A percentile compares a stretch with the other conserved stretches of the same genome.
Evolutionary conservation across 2,888 invertebrate genomes (phyloP).

Genomic region (Latheticus oryzae): DNA sequence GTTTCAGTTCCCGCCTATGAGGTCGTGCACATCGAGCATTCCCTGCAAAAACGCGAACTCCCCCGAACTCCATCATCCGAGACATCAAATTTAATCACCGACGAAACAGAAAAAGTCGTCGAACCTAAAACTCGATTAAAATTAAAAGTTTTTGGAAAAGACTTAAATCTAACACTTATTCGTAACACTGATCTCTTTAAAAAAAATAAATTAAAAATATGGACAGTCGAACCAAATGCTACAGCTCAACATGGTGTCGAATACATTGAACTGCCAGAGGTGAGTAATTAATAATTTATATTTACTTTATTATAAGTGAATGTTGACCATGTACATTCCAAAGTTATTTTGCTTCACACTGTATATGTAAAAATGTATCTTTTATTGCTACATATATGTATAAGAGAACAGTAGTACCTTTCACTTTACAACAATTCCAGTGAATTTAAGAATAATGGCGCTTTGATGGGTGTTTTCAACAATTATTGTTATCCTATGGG

Average conservation of each 20-base stretch:
- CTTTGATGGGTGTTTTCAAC: too few relatives aligned
- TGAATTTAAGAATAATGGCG: slow-evolving; percentile 13
- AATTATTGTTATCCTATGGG: slow-evolving; percentile 12
- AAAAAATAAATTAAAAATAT: slow-evolving; percentile 82
- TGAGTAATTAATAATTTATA: slow-evolving; percentile 67
- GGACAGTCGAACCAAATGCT: slow-evolving; percentile 81
- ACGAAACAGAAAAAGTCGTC: slow-evolving; percentile 44
- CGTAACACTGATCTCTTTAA: slow-evolving; percentile 83
- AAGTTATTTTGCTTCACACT: too few relatives aligned
- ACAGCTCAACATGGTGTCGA: slow-evolving; percentile 83
- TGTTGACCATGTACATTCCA: too few relatives aligned
- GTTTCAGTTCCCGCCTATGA: slow-evolving; percentile 84
- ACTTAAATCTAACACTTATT: slow-evolving; percentile 78
- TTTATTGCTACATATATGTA: too few relatives aligned
- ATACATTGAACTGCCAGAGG: slow-evolving; percentile 81
- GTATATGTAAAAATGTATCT: too few relatives aligned
- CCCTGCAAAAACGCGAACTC: slow-evolving; percentile 12
- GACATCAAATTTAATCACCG: slow-evolving; percentile 55
- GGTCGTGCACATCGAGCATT: slow-evolving; percentile 79
- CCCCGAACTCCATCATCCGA: slow-evolving; percentile 17
- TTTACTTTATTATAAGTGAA: neutral
- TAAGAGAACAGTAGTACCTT: slow-evolving; percentile 12
- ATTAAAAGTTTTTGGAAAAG: slow-evolving; percentile 84
- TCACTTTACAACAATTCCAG: slow-evolving; percentile 20
- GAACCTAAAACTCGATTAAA: slow-evolving; percentile 73